Percentiles rank a stretch among this genome's conserved stretches.
phyloP scores from a whole-genome alignment of 2,888 invertebrate genomes.

The Cheilosia variabilis region DNA sequence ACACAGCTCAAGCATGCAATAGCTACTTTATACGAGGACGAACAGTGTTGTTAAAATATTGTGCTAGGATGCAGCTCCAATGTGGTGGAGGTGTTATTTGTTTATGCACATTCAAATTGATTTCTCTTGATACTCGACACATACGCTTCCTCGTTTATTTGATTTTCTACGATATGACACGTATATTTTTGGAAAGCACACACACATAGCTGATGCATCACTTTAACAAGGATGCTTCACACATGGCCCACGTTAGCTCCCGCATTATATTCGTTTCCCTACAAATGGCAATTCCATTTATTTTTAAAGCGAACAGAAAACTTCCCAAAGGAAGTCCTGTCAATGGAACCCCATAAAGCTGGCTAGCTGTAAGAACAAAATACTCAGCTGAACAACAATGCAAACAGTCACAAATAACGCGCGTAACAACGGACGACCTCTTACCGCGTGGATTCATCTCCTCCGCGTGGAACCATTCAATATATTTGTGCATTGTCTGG shows the following conservation, averaged over 20 bases:
- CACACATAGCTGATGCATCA: conserved; percentile 41
- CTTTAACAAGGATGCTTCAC: conserved; percentile 46
- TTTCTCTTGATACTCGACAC: conserved; percentile 49
- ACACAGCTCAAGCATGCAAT: conserved; percentile 62
- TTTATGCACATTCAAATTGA: conserved; percentile 62
- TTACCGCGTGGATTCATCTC: conserved; percentile 11
- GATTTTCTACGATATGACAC: conserved; percentile 39
- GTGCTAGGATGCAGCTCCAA: conserved; percentile 38
- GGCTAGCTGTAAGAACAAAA: conserved; percentile 24
- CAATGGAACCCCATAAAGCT: conserved; percentile 28
- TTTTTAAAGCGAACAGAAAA: conserved; percentile 47
- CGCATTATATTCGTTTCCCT: conserved; percentile 18
- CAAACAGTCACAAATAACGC: conserved; percentile 44
- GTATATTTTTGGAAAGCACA: conserved; percentile 8
- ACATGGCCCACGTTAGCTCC: conserved; percentile 10
- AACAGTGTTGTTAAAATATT: conserved; percentile 57
- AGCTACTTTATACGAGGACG: not conserved
- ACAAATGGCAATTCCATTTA: conserved; percentile 46
- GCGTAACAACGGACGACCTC: conserved; percentile 32
- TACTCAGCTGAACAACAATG: conserved; percentile 44
- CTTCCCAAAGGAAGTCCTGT: conserved; percentile 48
- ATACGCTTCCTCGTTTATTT: conserved; percentile 34
- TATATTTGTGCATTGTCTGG: conserved; percentile 72
- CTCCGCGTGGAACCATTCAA: conserved; percentile 60
- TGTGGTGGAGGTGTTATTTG: conserved; percentile 17